Percentiles rank a stretch among this genome's conserved stretches.
These are phyloP conservation scores for Hydropsyche tenuis DNA, from an alignment of 1,140 invertebrate species.

Conservation along the genomic window DNA sequence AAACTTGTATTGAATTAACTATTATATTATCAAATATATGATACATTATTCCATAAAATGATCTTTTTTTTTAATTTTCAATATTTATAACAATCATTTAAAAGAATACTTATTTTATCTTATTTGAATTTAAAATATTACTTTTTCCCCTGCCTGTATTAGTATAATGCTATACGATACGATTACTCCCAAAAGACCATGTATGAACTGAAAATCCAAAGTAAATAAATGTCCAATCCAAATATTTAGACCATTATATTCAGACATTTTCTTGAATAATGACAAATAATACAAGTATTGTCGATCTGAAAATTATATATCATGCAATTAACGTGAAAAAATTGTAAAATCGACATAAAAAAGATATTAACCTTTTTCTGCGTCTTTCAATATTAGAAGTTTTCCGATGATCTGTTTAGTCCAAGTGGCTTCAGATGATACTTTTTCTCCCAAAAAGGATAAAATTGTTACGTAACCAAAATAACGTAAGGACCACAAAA, in stretches of 20 bases:
- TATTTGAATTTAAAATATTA: no score
- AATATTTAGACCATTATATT: background rate
- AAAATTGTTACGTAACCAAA: background rate
- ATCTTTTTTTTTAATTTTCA: no score
- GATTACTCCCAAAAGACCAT: background rate
- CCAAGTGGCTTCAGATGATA: background rate
- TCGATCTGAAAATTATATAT: background rate
- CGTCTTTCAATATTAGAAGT: background rate
- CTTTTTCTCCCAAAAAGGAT: background rate
- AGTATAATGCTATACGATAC: background rate
- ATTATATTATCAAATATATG: no score
- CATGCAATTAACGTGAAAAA: no score
- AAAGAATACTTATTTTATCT: no score
- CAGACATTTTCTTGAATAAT: background rate
- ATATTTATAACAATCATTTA: no score
- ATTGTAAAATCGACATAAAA: no score
- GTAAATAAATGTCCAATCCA: background rate
- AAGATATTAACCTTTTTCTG: no score
- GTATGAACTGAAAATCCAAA: background rate
- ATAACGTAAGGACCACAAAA: background rate
- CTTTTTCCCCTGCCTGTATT: background rate
- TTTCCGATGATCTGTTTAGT: slow-evolving; percentile 5
- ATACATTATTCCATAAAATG: no score
- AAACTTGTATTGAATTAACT: no score
- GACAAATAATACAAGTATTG: background rate